Evolutionary conservation across 1,140 invertebrate genomes (phyloP), one percentile per base, ranked within the genome.

Genomic region (Cydia fagiglandana): DNA sequence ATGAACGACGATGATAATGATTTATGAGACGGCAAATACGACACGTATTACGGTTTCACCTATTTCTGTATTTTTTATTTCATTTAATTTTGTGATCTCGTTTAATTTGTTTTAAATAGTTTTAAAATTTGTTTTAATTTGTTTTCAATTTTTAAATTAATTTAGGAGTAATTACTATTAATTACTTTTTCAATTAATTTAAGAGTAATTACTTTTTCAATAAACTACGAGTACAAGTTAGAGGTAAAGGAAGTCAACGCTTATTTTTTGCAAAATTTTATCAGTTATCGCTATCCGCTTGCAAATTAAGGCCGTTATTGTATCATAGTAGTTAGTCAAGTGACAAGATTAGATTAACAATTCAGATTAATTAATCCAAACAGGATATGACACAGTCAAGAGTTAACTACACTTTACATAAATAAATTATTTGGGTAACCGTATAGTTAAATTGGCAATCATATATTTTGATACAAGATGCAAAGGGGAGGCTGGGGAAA

Each of bases 291-390:
- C 66, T 70, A 41, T 28, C 34, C 34, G 66, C 30, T 70, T 70
- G 15, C 66, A 70, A 70, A 70, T 70, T 70, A 34, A 5, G 30
- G 66, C 1, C 30, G 28, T 70, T 70, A 70, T 41, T 70, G 66
- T 70, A 70, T 70, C 66, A 70, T 70, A 70, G 30, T 70, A 41
- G 66, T 70, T 70, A 41, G 34, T 70, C 15, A 70, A 70, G 66
- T 70, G 66, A 41, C 66, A 70, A 70, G 66, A 70, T 70, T 17
- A 70, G 66, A 70, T 70, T 70, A 70, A 70, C 66, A 41, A 70
- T 70, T 70, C 66, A 70, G 66, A 70, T 70, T 70, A 70, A 70
- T 70, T 70, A 70, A 70, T 70, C 66, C 34, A 38, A 38, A 34
- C 66, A 70, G 66, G 66, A 70, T 70, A 17, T 70, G 66, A 70